phyloP scores from a whole-genome alignment of 1,140 invertebrate species.

The Bicyclus anynana region DNA sequence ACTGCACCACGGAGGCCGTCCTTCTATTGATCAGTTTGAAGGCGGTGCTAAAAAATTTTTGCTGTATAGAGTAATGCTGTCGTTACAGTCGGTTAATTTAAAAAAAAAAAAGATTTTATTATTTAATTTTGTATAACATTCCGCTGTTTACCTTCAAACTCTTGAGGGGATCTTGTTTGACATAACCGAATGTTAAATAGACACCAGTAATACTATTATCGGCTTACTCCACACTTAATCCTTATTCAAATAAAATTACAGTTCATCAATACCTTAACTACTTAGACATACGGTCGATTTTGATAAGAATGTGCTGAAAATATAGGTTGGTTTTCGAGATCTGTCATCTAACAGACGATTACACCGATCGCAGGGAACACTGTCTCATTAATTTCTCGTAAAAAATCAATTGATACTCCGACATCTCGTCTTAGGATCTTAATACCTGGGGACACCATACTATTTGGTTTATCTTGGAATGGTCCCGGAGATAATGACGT shows the following conservation, averaged over 20 bases:
- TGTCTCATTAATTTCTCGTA: constrained; percentile 27
- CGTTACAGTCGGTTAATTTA: no score
- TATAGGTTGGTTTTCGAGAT: constrained; percentile 2
- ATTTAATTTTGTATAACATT: background rate
- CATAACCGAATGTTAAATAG: constrained; percentile 17
- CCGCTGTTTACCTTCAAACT: background rate
- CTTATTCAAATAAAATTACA: background rate
- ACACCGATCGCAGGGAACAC: constrained; percentile 17
- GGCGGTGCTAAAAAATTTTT: no score
- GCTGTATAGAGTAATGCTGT: no score
- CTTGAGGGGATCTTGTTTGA: constrained; percentile 13
- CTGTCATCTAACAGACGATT: constrained; percentile 21
- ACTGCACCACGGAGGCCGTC: no score
- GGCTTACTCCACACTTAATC: constrained; percentile 18
- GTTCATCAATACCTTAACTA: background rate
- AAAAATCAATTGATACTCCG: constrained; percentile 24
- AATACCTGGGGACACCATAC: background rate
- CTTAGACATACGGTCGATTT: background rate
- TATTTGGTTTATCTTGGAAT: background rate
- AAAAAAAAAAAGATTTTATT: no score
- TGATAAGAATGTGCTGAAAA: background rate
- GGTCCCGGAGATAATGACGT: no score
- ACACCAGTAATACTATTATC: constrained; percentile 24
- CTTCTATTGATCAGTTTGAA: no score
- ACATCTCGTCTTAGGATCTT: background rate